Percentiles rank a stretch among this genome's conserved stretches.
phyloP scores from a whole-genome alignment of 2,113 vertebrate genomes.

The Cervus canadensis region DNA sequence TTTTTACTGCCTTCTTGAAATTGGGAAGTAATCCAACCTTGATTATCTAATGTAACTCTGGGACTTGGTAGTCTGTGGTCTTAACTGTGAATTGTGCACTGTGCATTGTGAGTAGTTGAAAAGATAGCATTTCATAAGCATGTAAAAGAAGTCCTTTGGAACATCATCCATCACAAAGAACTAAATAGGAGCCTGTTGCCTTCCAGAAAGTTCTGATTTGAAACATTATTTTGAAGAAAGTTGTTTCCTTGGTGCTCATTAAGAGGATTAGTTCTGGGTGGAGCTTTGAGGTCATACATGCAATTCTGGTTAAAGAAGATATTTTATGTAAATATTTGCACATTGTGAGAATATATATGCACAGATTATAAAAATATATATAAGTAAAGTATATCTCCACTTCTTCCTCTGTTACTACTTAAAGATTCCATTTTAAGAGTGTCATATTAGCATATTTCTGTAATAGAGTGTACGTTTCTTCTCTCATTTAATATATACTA shows the following conservation, averaged over 20 bases:
- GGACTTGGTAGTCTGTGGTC: background rate
- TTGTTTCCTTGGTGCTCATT: slow-evolving; percentile 18
- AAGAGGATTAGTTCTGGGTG: background rate
- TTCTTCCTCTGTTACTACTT: background rate
- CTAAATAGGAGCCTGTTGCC: background rate
- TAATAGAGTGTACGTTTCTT: background rate
- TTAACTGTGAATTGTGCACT: background rate
- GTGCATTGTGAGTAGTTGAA: background rate
- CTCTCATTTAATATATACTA: background rate
- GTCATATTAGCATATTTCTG: background rate
- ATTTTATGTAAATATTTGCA: background rate
- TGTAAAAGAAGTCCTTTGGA: background rate
- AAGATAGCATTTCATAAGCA: background rate
- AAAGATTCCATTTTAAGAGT: background rate
- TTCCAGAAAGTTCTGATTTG: slow-evolving; percentile 5
- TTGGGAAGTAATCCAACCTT: background rate
- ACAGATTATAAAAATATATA: background rate
- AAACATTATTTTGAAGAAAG: slow-evolving; percentile 7
- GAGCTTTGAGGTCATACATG: background rate
- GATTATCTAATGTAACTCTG: background rate
- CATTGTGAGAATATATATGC: background rate
- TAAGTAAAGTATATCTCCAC: background rate
- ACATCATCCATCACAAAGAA: background rate
- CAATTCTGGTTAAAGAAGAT: background rate
- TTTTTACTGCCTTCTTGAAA: background rate